Evolutionary conservation across 2,797 vertebrate species (phyloP).

Genomic region (Crenichthys baileyi): DNA sequence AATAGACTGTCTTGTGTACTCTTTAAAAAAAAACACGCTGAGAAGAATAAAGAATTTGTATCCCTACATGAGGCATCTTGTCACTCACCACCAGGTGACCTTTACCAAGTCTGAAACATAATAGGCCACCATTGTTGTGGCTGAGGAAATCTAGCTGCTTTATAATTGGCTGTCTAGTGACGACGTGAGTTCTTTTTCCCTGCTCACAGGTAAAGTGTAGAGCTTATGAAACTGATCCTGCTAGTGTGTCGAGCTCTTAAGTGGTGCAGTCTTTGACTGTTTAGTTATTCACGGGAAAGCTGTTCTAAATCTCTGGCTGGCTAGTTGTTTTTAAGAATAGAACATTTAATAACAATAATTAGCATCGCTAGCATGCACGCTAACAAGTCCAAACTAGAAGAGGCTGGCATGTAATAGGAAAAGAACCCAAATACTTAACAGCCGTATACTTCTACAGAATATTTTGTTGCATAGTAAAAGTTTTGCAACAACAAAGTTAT

Average conservation of each 20-base stretch:
- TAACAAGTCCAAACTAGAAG: background rate
- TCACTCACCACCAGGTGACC: conserved; percentile 69
- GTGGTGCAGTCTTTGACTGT: conserved; percentile 53
- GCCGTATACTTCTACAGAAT: too few relatives aligned
- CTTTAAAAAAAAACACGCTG: conserved; percentile 36
- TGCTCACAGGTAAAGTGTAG: conserved; percentile 60
- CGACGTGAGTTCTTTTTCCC: conserved; percentile 33
- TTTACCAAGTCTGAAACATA: conserved; percentile 68
- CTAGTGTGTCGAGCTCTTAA: conserved; percentile 61
- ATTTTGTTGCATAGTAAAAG: too few relatives aligned
- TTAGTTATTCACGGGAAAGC: conserved; percentile 31
- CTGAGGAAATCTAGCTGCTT: conserved; percentile 62
- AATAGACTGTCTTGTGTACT: conserved; percentile 23
- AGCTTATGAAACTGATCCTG: conserved; percentile 68
- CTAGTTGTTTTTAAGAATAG: background rate
- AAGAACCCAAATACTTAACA: background rate
- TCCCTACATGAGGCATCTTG: conserved; percentile 53
- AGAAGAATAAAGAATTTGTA: conserved; percentile 60
- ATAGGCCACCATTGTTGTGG: conserved; percentile 64
- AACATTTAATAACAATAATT: background rate
- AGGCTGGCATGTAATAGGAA: background rate
- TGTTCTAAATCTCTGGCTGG: conserved; percentile 15
- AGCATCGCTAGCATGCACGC: too few relatives aligned
- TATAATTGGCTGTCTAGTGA: conserved; percentile 65
- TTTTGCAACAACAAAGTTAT: too few relatives aligned